Conservation (phyloP, 1,140 invertebrate species). For the Triops longicaudatus region DNA sequence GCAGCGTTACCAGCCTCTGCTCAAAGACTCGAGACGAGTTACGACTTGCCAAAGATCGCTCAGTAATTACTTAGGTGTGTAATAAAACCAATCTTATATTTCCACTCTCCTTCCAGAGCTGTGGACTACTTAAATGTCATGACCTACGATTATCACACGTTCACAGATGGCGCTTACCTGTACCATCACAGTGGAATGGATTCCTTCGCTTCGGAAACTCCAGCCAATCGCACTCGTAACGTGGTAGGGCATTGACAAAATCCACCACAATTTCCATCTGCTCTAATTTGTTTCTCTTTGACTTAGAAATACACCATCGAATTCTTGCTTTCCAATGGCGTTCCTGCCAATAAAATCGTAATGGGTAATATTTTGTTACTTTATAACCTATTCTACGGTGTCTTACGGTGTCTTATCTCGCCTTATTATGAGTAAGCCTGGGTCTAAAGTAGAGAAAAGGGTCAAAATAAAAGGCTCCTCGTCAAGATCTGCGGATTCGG, state of each 20-base stretch:
- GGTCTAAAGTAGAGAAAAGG: neutral
- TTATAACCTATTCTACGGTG: neutral
- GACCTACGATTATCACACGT: conserved; percentile 40
- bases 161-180: conserved; percentile 21
- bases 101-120: conserved; percentile 23
- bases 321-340: conserved; percentile 12
- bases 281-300: neutral
- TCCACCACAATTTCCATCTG: neutral
- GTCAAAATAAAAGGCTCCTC: neutral
- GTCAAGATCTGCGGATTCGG: neutral
- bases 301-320: neutral
- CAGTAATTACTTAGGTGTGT: conserved; percentile 32
- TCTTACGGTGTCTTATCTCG: no score
- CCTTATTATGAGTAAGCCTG: neutral
- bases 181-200: conserved; percentile 25
- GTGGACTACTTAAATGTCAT: conserved; percentile 42
- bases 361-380: conserved; percentile 33
- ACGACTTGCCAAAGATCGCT: conserved; percentile 35
- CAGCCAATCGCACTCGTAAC: conserved; percentile 17
- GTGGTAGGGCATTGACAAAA: neutral
- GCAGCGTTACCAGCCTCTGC: conserved; percentile 22
- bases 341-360: conserved; percentile 38
- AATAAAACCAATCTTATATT: neutral
- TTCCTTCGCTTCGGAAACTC: conserved; percentile 10
- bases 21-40: conserved; percentile 28